Conservation (phyloP, 2,797 vertebrate genomes). For the Enteromius fasciolatus region DNA sequence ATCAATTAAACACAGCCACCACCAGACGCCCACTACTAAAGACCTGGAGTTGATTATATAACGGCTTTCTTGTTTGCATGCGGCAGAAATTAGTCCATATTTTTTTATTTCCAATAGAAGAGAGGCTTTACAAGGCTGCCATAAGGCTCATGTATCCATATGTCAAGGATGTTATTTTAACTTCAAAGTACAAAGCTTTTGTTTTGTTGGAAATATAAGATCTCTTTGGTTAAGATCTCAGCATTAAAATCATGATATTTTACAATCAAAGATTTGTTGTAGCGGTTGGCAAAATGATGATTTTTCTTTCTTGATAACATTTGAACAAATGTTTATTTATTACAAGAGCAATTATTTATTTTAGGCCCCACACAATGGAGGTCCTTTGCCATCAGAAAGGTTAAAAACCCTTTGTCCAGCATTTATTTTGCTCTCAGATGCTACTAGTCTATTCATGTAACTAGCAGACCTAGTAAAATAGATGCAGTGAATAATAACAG, state of each 20-base stretch:
- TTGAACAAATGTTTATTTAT: neutral
- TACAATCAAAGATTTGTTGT: neutral
- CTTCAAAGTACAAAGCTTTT: conserved; percentile 19
- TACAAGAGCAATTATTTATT: neutral
- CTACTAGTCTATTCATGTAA: neutral
- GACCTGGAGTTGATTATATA: conserved; percentile 48
- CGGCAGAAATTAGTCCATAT: conserved; percentile 34
- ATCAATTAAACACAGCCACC: conserved; percentile 57
- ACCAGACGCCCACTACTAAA: conserved; percentile 51
- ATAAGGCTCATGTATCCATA: neutral
- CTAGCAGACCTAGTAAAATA: conserved; percentile 3
- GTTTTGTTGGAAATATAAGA: conserved; percentile 10
- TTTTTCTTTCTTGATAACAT: neutral
- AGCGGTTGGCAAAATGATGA: neutral
- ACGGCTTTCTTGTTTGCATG: conserved; percentile 46
- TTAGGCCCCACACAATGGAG: neutral
- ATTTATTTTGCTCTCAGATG: neutral
- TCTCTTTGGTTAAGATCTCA: neutral
- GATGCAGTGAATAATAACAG: neutral
- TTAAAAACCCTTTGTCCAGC: neutral
- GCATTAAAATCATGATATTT: conserved; percentile 1
- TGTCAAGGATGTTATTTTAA: neutral
- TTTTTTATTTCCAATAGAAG: conserved; percentile 16
- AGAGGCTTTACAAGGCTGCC: conserved; percentile 24
- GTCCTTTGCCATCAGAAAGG: neutral